Conservation (phyloP, 1,140 invertebrate genomes). For the Pentalonia nigronervosa region DNA sequence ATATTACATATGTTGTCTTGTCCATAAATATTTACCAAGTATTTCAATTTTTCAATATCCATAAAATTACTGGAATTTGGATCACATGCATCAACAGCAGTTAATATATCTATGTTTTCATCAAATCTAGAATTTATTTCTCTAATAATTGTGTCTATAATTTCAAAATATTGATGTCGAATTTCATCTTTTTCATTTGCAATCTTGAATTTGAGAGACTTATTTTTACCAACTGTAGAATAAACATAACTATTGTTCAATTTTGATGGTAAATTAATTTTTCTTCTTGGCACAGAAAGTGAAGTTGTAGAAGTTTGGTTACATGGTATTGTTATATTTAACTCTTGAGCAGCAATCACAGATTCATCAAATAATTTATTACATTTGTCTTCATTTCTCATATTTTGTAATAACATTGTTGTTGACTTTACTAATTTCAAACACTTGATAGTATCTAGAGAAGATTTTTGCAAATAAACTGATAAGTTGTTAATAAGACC, state of each 20-base stretch:
- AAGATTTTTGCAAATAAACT: too few relatives aligned
- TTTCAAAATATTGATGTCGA: too few relatives aligned
- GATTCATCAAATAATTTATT: too few relatives aligned
- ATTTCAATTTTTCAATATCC: background rate
- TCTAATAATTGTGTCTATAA: too few relatives aligned
- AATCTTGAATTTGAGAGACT: background rate
- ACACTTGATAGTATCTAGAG: too few relatives aligned
- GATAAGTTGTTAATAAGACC: too few relatives aligned
- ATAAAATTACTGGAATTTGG: background rate
- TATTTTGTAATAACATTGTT: too few relatives aligned
- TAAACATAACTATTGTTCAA: background rate
- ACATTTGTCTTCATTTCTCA: too few relatives aligned
- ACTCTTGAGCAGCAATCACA: background rate
- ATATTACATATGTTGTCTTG: background rate
- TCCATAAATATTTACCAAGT: background rate
- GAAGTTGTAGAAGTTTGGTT: background rate
- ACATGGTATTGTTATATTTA: background rate
- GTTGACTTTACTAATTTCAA: too few relatives aligned
- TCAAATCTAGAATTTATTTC: conserved; percentile 2
- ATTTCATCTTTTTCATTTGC: background rate
- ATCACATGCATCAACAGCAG: background rate
- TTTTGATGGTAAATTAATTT: conserved; percentile 8
- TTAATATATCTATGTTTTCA: background rate
- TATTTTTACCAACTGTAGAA: background rate
- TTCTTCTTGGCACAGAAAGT: background rate